phyloP scores from a whole-genome alignment of 2,113 vertebrate species.

The Arizona elegans region DNA sequence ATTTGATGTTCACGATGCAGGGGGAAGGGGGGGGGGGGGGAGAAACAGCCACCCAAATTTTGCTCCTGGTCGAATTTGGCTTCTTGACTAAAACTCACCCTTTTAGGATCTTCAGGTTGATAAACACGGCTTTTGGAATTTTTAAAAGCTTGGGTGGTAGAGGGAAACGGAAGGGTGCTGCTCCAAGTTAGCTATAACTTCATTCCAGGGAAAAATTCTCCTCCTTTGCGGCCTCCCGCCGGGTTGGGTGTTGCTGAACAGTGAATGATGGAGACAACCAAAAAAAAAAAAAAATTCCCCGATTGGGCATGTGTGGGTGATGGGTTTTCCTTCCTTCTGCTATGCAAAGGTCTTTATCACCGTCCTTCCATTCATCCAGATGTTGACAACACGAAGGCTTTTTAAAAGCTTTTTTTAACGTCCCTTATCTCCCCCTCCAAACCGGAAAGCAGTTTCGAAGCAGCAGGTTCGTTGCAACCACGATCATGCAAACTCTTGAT shows the following conservation, averaged over 20 bases:
- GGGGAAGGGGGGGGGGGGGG: background rate
- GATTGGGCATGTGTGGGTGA: background rate
- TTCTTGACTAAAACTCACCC: background rate
- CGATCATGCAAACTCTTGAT: background rate
- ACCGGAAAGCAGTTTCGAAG: background rate
- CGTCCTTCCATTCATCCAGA: background rate
- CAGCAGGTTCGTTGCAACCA: rapidly evolving
- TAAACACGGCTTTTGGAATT: background rate
- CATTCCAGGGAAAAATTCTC: background rate
- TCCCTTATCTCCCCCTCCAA: background rate
- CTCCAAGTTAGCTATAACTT: background rate
- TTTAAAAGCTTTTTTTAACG: background rate
- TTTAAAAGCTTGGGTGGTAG: background rate
- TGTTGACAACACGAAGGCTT: background rate
- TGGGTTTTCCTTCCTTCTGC: background rate
- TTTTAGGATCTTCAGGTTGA: background rate
- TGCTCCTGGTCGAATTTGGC: background rate
- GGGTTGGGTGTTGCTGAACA: background rate
- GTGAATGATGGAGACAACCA: background rate
- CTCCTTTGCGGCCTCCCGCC: background rate
- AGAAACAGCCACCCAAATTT: background rate
- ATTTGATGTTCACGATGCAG: background rate
- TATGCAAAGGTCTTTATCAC: background rate
- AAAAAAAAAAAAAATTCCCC: background rate
- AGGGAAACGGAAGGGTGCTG: background rate